These are phyloP conservation scores for Gymnarchus niloticus DNA, from an alignment of 2,113 vertebrate genomes.

Conservation along the genomic window DNA sequence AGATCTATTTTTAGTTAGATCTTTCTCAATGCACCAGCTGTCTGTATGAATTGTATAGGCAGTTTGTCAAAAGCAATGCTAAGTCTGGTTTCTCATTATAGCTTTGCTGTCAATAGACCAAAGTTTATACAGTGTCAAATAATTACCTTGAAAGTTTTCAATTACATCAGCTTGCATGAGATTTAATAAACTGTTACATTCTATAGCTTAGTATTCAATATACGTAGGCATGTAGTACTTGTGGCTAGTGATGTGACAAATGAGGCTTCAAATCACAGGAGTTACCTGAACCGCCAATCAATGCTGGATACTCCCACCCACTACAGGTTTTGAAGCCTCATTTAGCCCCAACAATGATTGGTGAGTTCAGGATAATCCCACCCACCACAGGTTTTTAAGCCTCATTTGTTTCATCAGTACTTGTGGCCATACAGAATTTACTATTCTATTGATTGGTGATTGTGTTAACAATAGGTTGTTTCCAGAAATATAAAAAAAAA, in stretches of 20 bases:
- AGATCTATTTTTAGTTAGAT: slow-evolving; percentile 3
- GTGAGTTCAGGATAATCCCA: too few species aligned
- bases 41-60: background rate
- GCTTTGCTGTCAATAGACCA: background rate
- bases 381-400: too few species aligned
- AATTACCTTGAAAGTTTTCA: background rate
- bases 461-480: background rate
- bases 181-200: background rate
- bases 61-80: background rate
- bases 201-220: background rate
- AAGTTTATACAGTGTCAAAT: background rate
- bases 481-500: too few species aligned
- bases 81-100: background rate
- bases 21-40: slow-evolving; percentile 5
- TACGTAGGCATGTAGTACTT: background rate
- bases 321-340: too few species aligned
- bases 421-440: background rate
- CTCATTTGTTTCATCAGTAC: too few species aligned
- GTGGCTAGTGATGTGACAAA: too few species aligned
- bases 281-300: too few species aligned
- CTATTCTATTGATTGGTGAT: background rate
- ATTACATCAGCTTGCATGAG: background rate
- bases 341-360: too few species aligned
- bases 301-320: too few species aligned
- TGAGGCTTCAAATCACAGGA: too few species aligned